Evolutionary conservation across 2,797 vertebrate species (phyloP).

Genomic region (Lateolabrax maculatus): DNA sequence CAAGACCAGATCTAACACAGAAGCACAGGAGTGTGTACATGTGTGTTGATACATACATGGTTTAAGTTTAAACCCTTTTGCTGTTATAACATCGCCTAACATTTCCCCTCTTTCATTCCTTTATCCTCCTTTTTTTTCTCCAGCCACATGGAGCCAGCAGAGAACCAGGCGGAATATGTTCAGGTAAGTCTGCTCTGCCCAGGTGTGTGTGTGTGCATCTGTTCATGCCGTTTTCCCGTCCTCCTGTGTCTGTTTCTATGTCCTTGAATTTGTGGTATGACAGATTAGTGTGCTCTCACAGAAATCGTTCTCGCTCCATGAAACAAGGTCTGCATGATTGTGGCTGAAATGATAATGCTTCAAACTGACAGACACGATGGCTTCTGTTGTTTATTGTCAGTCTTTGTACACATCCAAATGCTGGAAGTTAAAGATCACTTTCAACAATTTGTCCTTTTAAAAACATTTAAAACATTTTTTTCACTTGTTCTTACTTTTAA

Average conservation of each 20-base stretch:
- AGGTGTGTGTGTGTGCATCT: conserved; percentile 11
- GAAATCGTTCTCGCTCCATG: neutral
- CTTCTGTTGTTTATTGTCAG: no score
- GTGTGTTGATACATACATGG: neutral
- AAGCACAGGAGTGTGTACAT: neutral
- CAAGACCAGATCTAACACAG: conserved; percentile 50
- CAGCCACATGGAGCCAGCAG: conserved; percentile 67
- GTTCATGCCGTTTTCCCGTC: neutral
- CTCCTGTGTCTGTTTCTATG: neutral
- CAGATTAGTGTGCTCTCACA: neutral
- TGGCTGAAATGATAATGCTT: neutral
- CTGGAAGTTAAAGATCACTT: no score
- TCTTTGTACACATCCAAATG: no score
- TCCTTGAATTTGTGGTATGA: neutral
- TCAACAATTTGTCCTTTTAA: neutral
- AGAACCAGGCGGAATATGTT: conserved; percentile 51
- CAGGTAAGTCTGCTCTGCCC: conserved; percentile 63
- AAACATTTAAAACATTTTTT: no score
- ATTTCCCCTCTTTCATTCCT: conserved; percentile 13
- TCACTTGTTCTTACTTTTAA: no score
- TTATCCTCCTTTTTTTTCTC: conserved; percentile 9
- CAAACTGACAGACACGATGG: no score
- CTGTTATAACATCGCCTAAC: conserved; percentile 10
- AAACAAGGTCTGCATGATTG: neutral
- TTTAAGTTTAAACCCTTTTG: conserved; percentile 15